Percentiles rank a stretch among this genome's conserved stretches.
These are phyloP conservation scores for Leucoraja ocellata DNA, from an alignment of 2,797 vertebrate genomes.

Conservation along the genomic window DNA sequence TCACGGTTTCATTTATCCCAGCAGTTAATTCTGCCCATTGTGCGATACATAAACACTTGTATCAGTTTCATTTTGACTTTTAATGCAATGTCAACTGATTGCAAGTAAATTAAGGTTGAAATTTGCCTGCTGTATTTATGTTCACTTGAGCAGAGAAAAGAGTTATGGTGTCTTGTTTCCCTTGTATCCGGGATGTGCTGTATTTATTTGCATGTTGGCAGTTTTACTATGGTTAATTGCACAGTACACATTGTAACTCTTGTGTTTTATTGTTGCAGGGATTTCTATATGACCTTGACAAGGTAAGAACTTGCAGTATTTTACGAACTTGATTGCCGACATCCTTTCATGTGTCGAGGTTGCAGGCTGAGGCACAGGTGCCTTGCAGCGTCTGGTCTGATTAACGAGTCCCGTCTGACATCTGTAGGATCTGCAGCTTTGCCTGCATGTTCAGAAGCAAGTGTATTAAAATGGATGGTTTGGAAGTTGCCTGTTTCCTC, in stretches of 20 bases:
- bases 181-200: neutral
- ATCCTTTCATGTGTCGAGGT: constrained; percentile 19
- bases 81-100: neutral
- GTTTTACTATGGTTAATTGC: neutral
- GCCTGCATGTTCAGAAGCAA: no score
- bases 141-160: neutral
- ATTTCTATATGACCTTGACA: constrained; percentile 91
- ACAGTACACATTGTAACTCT: constrained; percentile 6
- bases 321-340: neutral
- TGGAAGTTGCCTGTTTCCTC: no score
- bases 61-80: neutral
- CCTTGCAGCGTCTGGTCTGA: no score
- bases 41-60: neutral
- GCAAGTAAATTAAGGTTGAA: neutral
- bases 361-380: no score
- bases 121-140: neutral
- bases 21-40: neutral
- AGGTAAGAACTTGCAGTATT: constrained; percentile 65
- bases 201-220: no score
- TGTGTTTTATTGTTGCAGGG: constrained; percentile 63
- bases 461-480: no score
- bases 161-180: neutral
- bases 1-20: neutral
- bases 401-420: no score
- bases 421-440: no score